Evolutionary conservation across 2,888 invertebrate species (phyloP).

Genomic region (Drosophila tanythrix): DNA sequence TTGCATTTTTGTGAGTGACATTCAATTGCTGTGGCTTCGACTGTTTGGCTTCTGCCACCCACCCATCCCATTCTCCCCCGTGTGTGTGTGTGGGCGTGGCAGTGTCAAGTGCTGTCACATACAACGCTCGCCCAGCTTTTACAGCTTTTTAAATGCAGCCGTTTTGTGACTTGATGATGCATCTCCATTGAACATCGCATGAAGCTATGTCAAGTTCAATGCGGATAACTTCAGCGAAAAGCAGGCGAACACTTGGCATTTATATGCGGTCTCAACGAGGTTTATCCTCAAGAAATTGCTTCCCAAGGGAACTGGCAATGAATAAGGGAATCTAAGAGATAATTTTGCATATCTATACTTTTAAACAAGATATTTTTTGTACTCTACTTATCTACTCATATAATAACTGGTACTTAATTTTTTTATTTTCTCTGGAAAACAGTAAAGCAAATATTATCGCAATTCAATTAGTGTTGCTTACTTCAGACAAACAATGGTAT

Average conservation of each 20-base stretch:
- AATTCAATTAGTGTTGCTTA: neutral
- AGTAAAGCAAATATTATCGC: neutral
- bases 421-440: neutral
- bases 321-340: neutral
- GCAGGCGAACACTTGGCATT: conserved; percentile 15
- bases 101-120: conserved; percentile 52
- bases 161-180: conserved; percentile 56
- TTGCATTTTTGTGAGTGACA: conserved; percentile 79
- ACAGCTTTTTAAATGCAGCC: conserved; percentile 58
- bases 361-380: neutral
- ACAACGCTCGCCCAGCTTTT: conserved; percentile 38
- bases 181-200: conserved; percentile 40
- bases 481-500: neutral
- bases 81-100: conserved; percentile 25
- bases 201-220: conserved; percentile 55
- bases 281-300: neutral
- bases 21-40: conserved; percentile 69
- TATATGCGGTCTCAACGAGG: neutral
- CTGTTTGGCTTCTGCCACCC: conserved; percentile 52
- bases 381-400: neutral
- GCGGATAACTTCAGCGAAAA: conserved; percentile 26
- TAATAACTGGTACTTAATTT: neutral
- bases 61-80: conserved; percentile 2
- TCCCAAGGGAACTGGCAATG: neutral
- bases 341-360: neutral